Base-by-base conservation (phyloP, 2,797 vertebrate genomes). In the Anguilla megastoma region DNA sequence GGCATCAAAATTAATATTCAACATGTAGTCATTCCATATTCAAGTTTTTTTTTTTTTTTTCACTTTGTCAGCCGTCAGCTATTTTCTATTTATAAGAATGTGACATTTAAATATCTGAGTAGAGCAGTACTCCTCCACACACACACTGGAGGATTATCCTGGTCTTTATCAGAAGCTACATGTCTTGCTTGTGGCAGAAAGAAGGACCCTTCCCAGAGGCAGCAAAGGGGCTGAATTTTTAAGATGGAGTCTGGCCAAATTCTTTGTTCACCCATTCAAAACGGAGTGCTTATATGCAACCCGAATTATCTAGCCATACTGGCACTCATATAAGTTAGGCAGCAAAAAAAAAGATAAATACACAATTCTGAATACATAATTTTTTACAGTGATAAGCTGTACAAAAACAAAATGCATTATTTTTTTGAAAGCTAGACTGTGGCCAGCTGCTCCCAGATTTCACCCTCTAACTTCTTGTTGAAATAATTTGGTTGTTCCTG, bases 401-500 rank as follows among this genome's bases (percentile, higher is more conserved):
- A 18, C 30, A 21, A 12, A 18, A 18, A 18, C 33, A 41, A 76
- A 76, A 76, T 36, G 33, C n/a, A 27, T 63, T n/a, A 27, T 27
- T 71, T 41, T 41, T 76, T 76, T 6, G 33, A 33, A 74, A 74
- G 12, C 27, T 33, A 74, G 10, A 10, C 69, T 33, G 2, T 74
- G 30, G 3, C 33, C 74, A 76, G 74, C 74, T 41, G 74, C 12
- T 41, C 16, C 74, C 14, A 36, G 33, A 5, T 14, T 21, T 76
- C 74, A 76, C 33, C 74, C 33, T 36, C 30, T 41, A 14, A 76
- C 74, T 41, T 16, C 74, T 41, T 45, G 3, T 79, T 79, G 33
- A 79, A 79, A 79, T 45, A 79, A 79, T 79, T 79, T 79, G 74
- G 74, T 36, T 41, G 36, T 33, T 79, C 36, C 74, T 79, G 74